Base-by-base conservation (phyloP, 2,797 vertebrate genomes). In the Meda fulgida region DNA sequence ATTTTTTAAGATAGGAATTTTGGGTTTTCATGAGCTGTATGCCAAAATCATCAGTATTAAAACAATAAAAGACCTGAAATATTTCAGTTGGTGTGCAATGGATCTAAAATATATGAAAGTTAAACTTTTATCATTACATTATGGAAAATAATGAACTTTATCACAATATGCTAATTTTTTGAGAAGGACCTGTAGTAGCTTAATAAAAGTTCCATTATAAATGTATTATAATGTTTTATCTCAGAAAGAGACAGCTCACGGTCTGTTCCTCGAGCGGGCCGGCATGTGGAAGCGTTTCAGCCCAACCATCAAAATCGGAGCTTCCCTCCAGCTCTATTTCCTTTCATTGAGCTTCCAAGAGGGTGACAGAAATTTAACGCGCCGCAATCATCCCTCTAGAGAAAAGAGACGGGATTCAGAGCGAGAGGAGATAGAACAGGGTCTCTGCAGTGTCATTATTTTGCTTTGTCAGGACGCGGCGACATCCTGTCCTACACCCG, bases 361-460 rank as follows among this genome's bases (percentile, higher is more conserved):
- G 67, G 26, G 38, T 71, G 66, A 70, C 75, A 84, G 38, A 78
- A 60, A 60, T 63, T 46, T 60, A 63, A 43, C 71, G 23, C 40
- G 29, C 46, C 5, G 11, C 77, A 84, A 84, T 77, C 82, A 77
- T 48, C 23, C 73, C 60, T 69, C 63, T 55, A 43, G 58, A 69
- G 82, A 84, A 76, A 84, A 38, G 38, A 63, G 55, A 58, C 31
- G 18, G 43, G 34, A 60, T 21, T 78, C n/a, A 1, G 76, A 43
- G 46, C 38, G 43, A 23, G 46, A 48, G 34, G 26, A 51, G 71
- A 83, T 75, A 66, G 1, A 86, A 85, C 87, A 71, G 83, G 72
- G 83, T 83, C 88, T 90, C 81, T 80, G 67, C 91, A 86, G 87
- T 81, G 86, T 83, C 80, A 87, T 91, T 92, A 92, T 93, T 93